Percentiles rank a stretch among this genome's conserved stretches.
Conservation (phyloP, 2,113 vertebrate genomes). For the Mastomys coucha region DNA sequence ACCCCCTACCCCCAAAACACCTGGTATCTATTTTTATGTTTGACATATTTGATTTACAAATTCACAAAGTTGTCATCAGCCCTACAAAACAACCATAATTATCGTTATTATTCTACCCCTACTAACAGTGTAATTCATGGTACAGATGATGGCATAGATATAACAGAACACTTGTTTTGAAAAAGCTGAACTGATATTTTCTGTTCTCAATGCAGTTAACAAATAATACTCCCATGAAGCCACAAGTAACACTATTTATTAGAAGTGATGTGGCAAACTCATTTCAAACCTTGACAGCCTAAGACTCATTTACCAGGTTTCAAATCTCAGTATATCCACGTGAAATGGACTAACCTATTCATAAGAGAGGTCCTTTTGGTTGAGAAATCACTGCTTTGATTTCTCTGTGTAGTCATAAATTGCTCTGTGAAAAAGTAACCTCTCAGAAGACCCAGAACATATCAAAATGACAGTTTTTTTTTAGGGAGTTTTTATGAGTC, state of each 20-base stretch:
- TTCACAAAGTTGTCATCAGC: neutral
- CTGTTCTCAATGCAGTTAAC: neutral
- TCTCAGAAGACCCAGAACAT: slow-evolving; percentile 29
- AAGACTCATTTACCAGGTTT: slow-evolving; percentile 34
- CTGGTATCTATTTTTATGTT: neutral
- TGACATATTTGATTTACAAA: neutral
- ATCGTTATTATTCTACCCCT: neutral
- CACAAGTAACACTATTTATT: slow-evolving; percentile 29
- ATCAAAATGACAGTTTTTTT: slow-evolving; percentile 56
- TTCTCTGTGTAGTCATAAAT: slow-evolving; percentile 50
- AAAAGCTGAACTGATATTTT: slow-evolving; percentile 14
- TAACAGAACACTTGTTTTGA: neutral
- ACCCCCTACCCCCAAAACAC: neutral
- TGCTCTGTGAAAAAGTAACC: slow-evolving; percentile 53
- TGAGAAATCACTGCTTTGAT: slow-evolving; percentile 44
- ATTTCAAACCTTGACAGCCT: neutral
- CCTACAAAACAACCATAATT: neutral
- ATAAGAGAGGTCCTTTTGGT: neutral
- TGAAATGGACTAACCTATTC: slow-evolving; percentile 35
- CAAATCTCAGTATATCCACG: neutral
- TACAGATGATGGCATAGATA: neutral
- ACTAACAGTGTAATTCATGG: neutral
- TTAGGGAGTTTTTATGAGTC: neutral
- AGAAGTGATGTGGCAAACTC: neutral
- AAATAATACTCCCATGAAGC: neutral